Evolutionary conservation across 2,113 vertebrate species (phyloP).

Genomic region (Lampris incognitus): DNA sequence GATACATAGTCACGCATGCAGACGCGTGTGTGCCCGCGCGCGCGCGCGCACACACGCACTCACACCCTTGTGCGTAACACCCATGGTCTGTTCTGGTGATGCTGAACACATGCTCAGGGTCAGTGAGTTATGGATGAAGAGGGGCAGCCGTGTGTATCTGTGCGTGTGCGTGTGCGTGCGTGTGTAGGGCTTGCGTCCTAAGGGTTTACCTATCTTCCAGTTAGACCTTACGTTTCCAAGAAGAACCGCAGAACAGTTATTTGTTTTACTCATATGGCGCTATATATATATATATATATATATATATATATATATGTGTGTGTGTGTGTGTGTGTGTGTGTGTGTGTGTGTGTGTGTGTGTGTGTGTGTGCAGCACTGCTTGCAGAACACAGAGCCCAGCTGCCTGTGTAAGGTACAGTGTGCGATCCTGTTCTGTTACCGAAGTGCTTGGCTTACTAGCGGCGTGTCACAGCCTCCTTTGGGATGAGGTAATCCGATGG

Average conservation of each 20-base stretch:
- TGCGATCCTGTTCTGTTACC: no score
- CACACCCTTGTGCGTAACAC: conserved; percentile 11
- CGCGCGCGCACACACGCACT: conserved; percentile 3
- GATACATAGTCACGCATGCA: neutral
- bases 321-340: conserved; percentile 2
- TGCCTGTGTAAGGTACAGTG: no score
- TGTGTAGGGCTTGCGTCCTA: neutral
- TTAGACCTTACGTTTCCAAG: no score
- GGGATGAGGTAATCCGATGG: neutral
- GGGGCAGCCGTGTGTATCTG: neutral
- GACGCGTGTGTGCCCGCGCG: neutral
- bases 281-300: no score
- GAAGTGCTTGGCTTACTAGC: no score
- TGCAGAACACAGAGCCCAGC: neutral
- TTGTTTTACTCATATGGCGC: no score
- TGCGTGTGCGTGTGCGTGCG: conserved; percentile 6
- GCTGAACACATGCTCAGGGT: conserved; percentile 17
- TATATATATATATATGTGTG: no score
- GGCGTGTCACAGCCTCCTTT: neutral
- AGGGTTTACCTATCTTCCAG: no score
- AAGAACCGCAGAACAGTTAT: no score
- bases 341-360: conserved; percentile 8
- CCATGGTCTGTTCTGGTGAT: conserved; percentile 35
- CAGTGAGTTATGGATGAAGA: conserved; percentile 17
- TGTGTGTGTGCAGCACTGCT: neutral